Conservation (phyloP, 2,797 vertebrate species). For the Microcaecilia unicolor region DNA sequence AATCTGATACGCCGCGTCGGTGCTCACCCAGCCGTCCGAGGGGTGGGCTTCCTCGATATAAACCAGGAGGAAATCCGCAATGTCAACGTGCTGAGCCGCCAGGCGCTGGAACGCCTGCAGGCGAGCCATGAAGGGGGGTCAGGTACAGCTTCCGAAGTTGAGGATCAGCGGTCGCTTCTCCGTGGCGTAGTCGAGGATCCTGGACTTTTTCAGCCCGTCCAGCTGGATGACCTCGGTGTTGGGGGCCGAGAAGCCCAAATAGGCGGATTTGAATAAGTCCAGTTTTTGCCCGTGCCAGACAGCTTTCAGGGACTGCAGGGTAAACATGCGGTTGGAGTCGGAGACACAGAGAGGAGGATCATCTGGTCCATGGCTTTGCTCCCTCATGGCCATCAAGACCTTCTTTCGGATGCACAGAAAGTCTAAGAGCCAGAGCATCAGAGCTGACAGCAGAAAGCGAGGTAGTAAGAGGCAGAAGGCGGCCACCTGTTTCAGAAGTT, state of each 20-base stretch:
- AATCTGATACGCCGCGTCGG: slow-evolving; percentile 88
- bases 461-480: slow-evolving; percentile 89
- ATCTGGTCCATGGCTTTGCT: slow-evolving; percentile 55
- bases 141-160: slow-evolving; percentile 97
- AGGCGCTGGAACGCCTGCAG: slow-evolving; percentile 87
- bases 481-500: slow-evolving; percentile 77
- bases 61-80: slow-evolving; percentile 90
- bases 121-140: slow-evolving; percentile 98
- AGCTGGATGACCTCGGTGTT: slow-evolving; percentile 88
- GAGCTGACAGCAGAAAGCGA: slow-evolving; percentile 85
- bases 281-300: slow-evolving; percentile 96
- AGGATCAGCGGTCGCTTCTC: slow-evolving; percentile 83
- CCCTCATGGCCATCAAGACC: slow-evolving; percentile 62
- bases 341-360: slow-evolving; percentile 92
- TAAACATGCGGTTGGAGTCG: slow-evolving; percentile 91
- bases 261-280: slow-evolving; percentile 91
- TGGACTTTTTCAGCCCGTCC: slow-evolving; percentile 60
- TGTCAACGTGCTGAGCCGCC: slow-evolving; percentile 77
- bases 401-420: slow-evolving; percentile 90
- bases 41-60: slow-evolving; percentile 97
- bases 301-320: slow-evolving; percentile 83
- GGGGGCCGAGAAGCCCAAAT: slow-evolving; percentile 77
- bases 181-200: slow-evolving; percentile 80
- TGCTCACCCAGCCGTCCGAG: slow-evolving; percentile 94
- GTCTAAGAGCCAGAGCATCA: slow-evolving; percentile 92